A percentile compares a stretch with the other conserved stretches of the same genome.
Evolutionary conservation across 2,797 vertebrate genomes (phyloP).

Genomic region (Clarias laeviceps): DNA sequence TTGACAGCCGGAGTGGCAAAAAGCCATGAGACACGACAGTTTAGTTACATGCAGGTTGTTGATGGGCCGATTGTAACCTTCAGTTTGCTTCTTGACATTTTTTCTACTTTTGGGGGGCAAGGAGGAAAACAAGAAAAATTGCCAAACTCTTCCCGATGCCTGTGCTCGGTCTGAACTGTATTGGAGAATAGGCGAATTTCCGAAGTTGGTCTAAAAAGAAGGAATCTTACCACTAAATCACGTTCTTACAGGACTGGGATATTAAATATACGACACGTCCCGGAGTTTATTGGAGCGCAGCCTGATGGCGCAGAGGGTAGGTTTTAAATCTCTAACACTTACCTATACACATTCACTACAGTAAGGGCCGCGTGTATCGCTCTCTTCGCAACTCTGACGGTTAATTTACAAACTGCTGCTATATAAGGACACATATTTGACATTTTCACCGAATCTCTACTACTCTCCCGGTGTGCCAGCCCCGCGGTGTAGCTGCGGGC

Average conservation of each 20-base stretch:
- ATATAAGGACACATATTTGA: slow-evolving; percentile 71
- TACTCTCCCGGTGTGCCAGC: slow-evolving; percentile 71
- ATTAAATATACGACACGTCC: slow-evolving; percentile 97
- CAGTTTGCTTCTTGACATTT: slow-evolving; percentile 87
- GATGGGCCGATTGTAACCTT: slow-evolving; percentile 97
- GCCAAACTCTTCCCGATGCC: slow-evolving; percentile 82
- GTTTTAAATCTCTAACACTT: slow-evolving; percentile 94
- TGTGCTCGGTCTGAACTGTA: slow-evolving; percentile 77
- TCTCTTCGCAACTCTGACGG: slow-evolving; percentile 81
- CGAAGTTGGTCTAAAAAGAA: slow-evolving; percentile 83
- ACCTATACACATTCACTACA: slow-evolving; percentile 89
- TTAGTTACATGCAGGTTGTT: slow-evolving; percentile 98
- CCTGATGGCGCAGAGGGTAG: slow-evolving; percentile 99
- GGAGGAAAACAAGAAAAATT: slow-evolving; percentile 81
- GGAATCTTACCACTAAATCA: slow-evolving; percentile 86
- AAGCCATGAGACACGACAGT: slow-evolving; percentile 99
- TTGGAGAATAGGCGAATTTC: slow-evolving; percentile 89
- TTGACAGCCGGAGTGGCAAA: slow-evolving; percentile 99
- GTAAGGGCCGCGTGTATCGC: slow-evolving; percentile 81
- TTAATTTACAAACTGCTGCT: slow-evolving; percentile 77
- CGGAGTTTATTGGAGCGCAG: slow-evolving; percentile 99
- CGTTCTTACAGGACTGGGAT: slow-evolving; percentile 97
- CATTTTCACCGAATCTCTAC: slow-evolving; percentile 68
- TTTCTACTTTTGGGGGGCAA: slow-evolving; percentile 74
- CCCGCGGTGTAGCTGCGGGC: slow-evolving; percentile 65